Conservation (phyloP, 2,113 vertebrate species). For the Cryptomyrus ogoouensis region DNA sequence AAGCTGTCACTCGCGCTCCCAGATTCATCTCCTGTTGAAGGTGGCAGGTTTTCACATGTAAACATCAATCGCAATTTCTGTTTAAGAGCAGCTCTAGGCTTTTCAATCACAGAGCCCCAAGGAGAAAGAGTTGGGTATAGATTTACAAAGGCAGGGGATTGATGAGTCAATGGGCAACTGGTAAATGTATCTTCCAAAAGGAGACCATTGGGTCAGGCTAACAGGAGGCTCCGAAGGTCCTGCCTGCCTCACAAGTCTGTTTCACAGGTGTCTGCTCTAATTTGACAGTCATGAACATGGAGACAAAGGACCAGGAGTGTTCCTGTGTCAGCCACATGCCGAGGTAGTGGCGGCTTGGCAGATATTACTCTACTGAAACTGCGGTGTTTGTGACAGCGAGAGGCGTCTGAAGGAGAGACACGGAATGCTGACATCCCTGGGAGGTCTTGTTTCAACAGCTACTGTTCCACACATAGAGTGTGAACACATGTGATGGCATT, state of each 20-base stretch:
- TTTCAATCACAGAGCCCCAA: background rate
- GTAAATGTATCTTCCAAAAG: conserved; percentile 29
- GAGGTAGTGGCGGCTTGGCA: background rate
- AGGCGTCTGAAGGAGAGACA: background rate
- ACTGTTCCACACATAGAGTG: background rate
- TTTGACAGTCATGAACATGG: conserved; percentile 53
- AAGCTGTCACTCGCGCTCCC: background rate
- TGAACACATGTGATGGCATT: background rate
- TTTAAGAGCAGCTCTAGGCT: background rate
- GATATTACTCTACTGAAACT: background rate
- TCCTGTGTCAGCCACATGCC: background rate
- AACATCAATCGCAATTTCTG: background rate
- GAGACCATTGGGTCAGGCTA: background rate
- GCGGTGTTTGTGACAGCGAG: background rate
- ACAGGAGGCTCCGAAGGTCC: conserved; percentile 29
- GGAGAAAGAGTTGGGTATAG: background rate
- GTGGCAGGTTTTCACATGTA: background rate
- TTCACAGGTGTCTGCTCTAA: conserved; percentile 51
- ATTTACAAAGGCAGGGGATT: background rate
- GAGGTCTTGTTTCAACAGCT: background rate
- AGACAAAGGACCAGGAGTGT: conserved; percentile 36
- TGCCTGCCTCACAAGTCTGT: conserved; percentile 42
- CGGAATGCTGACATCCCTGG: background rate
- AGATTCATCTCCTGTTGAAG: background rate
- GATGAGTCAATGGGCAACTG: background rate